phyloP scores from a whole-genome alignment of 1,140 invertebrate species.

The Trichogramma pretiosum region DNA sequence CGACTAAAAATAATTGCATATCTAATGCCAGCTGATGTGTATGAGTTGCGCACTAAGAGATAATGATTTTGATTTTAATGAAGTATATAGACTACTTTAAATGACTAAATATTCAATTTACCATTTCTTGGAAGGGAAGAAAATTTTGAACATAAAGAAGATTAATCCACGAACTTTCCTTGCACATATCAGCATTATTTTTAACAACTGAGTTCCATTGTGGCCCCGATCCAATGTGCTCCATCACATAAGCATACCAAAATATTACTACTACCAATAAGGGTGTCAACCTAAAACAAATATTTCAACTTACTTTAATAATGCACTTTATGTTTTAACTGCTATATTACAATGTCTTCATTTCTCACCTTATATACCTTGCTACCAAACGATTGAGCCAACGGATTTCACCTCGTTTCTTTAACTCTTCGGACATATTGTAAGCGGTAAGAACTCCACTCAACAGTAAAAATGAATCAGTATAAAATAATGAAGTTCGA shows the following conservation, averaged over 20 bases:
- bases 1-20: conserved; percentile 69
- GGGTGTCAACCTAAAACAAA: conserved; percentile 49
- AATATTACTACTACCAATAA: conserved; percentile 56
- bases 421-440: conserved; percentile 47
- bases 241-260: conserved; percentile 61
- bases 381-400: conserved; percentile 50
- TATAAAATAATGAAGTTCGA: conserved; percentile 54
- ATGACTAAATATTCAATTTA: conserved; percentile 28
- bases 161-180: conserved; percentile 61
- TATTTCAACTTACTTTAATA: conserved; percentile 7
- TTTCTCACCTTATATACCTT: conserved; percentile 51
- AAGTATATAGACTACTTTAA: not conserved
- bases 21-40: conserved; percentile 70
- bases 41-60: conserved; percentile 56
- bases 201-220: conserved; percentile 57
- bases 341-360: conserved; percentile 14
- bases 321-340: conserved; percentile 1
- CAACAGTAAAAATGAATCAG: conserved; percentile 55
- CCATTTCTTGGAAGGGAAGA: conserved; percentile 63
- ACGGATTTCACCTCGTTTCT: conserved; percentile 45
- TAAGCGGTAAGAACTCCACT: conserved; percentile 57
- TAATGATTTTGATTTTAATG: conserved; percentile 12
- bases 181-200: conserved; percentile 55
- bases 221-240: conserved; percentile 58
- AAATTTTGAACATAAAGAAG: conserved; percentile 63